Percentiles rank a stretch among this genome's conserved stretches.
Evolutionary conservation across 2,888 invertebrate genomes (phyloP).

Genomic region (Drosophila tanythrix): DNA sequence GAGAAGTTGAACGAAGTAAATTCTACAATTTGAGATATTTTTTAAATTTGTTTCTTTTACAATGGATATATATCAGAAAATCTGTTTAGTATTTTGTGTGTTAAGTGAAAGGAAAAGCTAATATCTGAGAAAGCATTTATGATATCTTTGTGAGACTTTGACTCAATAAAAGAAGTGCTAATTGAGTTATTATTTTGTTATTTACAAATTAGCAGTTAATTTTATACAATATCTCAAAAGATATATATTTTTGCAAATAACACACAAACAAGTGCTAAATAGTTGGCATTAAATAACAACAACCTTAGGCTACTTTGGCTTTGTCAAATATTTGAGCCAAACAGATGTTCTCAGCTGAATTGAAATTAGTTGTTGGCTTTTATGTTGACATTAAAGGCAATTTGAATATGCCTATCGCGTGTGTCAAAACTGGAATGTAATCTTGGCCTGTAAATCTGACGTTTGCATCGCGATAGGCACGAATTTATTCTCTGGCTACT

Average conservation of each 20-base stretch:
- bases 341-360: not conserved
- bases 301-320: not conserved
- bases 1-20: not conserved
- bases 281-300: not conserved
- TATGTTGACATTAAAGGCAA: constrained; percentile 47
- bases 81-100: not conserved
- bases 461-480: constrained; percentile 39
- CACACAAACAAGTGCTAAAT: not conserved
- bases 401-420: constrained; percentile 51
- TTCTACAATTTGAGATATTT: not conserved
- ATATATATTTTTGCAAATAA: not conserved
- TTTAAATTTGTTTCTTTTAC: not conserved
- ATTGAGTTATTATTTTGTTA: not conserved
- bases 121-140: not conserved
- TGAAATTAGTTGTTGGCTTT: not conserved
- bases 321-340: not conserved
- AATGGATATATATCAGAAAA: not conserved
- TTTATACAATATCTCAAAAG: not conserved
- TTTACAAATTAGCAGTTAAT: not conserved
- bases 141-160: not conserved
- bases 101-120: too few relatives aligned
- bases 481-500: constrained; percentile 41
- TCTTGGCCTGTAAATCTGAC: constrained; percentile 44
- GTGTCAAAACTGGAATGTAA: constrained; percentile 34
- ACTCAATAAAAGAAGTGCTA: not conserved